A percentile compares a stretch with the other conserved stretches of the same genome.
phyloP scores from a whole-genome alignment of 2,888 invertebrate genomes.

The Parapristionchus giblindavisi region DNA sequence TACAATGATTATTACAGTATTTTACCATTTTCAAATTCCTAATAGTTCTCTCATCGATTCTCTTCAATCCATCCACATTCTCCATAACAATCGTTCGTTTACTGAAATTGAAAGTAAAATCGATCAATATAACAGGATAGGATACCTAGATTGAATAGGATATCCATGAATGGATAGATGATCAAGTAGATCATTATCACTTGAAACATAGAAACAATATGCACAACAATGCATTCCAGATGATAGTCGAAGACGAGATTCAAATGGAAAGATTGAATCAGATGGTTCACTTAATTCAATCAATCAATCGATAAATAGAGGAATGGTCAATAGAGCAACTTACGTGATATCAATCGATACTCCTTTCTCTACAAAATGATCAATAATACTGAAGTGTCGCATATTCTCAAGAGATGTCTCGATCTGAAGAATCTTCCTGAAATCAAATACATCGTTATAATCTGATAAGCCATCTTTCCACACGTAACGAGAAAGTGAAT shows the following conservation, averaged over 20 bases:
- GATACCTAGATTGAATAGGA: too few species aligned
- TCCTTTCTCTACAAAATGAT: neutral
- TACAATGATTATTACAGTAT: too few species aligned
- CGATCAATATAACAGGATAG: neutral
- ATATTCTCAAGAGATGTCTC: conserved; percentile 19
- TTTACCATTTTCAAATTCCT: conserved; percentile 16
- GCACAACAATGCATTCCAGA: neutral
- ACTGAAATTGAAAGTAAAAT: neutral
- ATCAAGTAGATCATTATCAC: neutral
- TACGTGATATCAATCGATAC: conserved; percentile 14
- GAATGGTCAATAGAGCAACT: neutral
- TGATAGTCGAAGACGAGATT: neutral
- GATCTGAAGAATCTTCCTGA: conserved; percentile 18
- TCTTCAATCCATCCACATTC: neutral
- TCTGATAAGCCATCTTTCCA: neutral
- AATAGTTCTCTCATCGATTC: conserved; percentile 9
- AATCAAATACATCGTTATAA: neutral
- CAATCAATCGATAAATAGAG: neutral
- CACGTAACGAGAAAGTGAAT: neutral
- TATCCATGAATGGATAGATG: conserved; percentile 11
- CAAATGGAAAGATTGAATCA: neutral
- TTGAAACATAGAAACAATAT: conserved; percentile 14
- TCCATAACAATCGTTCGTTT: neutral
- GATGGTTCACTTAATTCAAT: conserved; percentile 14
- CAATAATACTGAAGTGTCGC: neutral